These are phyloP conservation scores for Drosophila sordidula DNA, from an alignment of 2,888 invertebrate genomes.

Conservation along the genomic window DNA sequence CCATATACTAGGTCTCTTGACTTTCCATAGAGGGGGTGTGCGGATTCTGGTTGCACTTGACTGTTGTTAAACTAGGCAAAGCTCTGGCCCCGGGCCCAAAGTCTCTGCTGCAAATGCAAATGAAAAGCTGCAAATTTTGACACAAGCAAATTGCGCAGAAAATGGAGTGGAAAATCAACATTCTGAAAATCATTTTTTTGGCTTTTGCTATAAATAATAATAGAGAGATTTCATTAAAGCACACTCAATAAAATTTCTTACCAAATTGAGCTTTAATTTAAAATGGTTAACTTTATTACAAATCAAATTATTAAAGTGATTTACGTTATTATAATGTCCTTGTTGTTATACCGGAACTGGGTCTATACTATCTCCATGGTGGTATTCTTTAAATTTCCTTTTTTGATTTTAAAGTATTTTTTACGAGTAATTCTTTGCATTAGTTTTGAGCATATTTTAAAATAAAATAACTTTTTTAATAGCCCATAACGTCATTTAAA, in stretches of 20 bases:
- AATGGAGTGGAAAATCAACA: slow-evolving; percentile 44
- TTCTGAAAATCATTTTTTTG: slow-evolving; percentile 20
- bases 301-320: too few relatives aligned
- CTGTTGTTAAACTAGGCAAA: slow-evolving; percentile 21
- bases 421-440: too few relatives aligned
- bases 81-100: slow-evolving; percentile 29
- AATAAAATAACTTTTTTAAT: too few relatives aligned
- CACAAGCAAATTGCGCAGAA: slow-evolving; percentile 44
- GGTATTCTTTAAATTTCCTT: too few relatives aligned
- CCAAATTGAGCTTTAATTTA: neutral
- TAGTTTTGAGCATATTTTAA: too few relatives aligned
- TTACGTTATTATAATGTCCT: too few relatives aligned
- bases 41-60: slow-evolving; percentile 15
- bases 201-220: too few relatives aligned
- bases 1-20: slow-evolving; percentile 24
- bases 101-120: slow-evolving; percentile 41
- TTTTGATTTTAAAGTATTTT: too few relatives aligned
- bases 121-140: slow-evolving; percentile 43
- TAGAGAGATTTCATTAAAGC: slow-evolving; percentile 13
- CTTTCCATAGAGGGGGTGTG: neutral
- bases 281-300: neutral
- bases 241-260: neutral
- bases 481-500: too few relatives aligned
- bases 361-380: too few relatives aligned
- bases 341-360: too few relatives aligned